Evolutionary conservation across 2,113 vertebrate genomes (phyloP), one percentile per base, ranked within the genome.

Genomic region (Thomomys bottae): DNA sequence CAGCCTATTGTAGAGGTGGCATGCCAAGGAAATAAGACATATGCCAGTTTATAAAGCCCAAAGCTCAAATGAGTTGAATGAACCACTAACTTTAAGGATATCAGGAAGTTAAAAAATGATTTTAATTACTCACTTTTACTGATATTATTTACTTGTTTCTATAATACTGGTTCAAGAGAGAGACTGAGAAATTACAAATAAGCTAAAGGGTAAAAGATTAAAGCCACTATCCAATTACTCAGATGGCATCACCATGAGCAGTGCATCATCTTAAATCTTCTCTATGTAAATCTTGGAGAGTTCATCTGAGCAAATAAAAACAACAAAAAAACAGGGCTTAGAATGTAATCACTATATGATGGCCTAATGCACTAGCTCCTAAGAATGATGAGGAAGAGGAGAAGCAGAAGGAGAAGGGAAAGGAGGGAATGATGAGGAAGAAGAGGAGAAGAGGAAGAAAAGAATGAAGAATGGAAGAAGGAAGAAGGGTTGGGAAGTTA

Each of bases 161-260:
- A 2, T 70, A 79, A 54, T 88, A 61, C 54, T 81, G 70, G 20
- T 61, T 78, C 36, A 78, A 63, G 80, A 42, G 24, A 84, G 81
- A 92, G 88, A 84, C 34, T 45, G 38, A 88, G 93, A 72, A 87
- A 87, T 73, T 73, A 68, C 15, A 90, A 92, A 26, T 63, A 84
- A 79, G 36, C 2, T 67, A 77, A 82, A 73, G 30, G 82, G 11
- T 7, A 87, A 88, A 75, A 79, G 36, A 86, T 38, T 5, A 63
- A 71, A 95, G 57, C 67, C 30, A 45, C n/a, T 45, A 79, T 54
- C 21, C 28, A 6, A 6, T 26, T 30, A 8, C 84, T 86, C 80
- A 42, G 75, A 89, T 23, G 49, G 9, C 57, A 57, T 20, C 30
- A 8, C 32, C 40, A 76, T 3, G 17, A 54, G 40, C 21, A 5